Evolutionary conservation across 2,888 invertebrate species (phyloP).

Genomic region (Macrophya annulata): DNA sequence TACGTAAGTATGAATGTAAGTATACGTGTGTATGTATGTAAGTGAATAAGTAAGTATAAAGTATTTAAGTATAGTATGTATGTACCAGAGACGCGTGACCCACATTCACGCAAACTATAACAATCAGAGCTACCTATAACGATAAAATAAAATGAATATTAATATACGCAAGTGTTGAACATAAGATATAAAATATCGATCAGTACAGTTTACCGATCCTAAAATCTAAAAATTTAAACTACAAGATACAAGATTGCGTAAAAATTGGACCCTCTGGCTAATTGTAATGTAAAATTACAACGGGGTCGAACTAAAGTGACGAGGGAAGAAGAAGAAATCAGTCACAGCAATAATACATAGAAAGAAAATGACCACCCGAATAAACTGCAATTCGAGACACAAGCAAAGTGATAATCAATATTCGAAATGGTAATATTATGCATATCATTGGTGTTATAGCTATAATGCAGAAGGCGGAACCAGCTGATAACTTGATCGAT

Average conservation of each 20-base stretch:
- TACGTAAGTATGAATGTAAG: neutral
- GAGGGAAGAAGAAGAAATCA: neutral
- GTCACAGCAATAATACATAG: neutral
- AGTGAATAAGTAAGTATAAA: neutral
- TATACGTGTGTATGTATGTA: neutral
- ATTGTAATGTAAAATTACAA: neutral
- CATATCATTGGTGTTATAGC: too few relatives aligned
- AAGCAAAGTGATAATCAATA: neutral
- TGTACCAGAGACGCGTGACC: neutral
- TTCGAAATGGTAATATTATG: neutral
- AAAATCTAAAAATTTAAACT: slow-evolving; percentile 15
- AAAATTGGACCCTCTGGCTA: neutral
- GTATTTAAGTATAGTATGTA: neutral
- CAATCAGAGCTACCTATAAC: neutral
- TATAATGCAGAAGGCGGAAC: neutral
- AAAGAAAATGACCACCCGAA: neutral
- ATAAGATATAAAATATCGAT: neutral
- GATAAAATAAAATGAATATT: neutral
- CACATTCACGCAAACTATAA: neutral
- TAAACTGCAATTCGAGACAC: neutral
- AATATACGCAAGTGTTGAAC: neutral
- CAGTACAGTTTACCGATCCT: neutral
- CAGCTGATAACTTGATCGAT: neutral
- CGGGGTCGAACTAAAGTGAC: neutral
- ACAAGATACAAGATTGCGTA: neutral